These are phyloP conservation scores for Leucopsar rothschildi DNA, from an alignment of 2,113 vertebrate genomes.

Conservation along the genomic window DNA sequence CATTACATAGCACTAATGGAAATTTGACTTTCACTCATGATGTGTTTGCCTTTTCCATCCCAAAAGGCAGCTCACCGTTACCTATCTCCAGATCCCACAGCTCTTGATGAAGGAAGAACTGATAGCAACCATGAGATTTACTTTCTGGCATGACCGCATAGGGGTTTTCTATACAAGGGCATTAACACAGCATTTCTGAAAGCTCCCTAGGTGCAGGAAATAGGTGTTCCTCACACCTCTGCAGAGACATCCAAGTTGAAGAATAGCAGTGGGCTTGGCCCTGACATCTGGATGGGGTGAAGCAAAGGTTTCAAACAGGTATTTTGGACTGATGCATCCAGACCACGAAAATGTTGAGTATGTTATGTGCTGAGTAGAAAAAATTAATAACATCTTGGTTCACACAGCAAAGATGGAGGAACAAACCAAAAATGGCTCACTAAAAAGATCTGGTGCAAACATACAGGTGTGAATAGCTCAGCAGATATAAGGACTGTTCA, in stretches of 20 bases:
- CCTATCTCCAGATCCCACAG: background rate
- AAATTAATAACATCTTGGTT: background rate
- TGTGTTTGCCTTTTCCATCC: constrained; percentile 13
- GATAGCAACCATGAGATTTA: background rate
- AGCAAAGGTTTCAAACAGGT: background rate
- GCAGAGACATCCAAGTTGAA: background rate
- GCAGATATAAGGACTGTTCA: background rate
- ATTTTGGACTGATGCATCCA: background rate
- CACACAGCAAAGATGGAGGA: background rate
- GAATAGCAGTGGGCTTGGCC: background rate
- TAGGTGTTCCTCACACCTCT: background rate
- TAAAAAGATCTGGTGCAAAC: background rate
- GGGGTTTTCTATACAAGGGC: background rate
- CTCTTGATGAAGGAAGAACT: background rate
- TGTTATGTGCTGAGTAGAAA: background rate
- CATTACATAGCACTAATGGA: constrained; percentile 44
- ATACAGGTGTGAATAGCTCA: background rate
- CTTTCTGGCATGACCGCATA: background rate
- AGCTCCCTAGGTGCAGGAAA: background rate
- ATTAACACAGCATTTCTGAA: background rate
- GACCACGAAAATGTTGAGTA: background rate
- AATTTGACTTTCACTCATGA: constrained; percentile 25
- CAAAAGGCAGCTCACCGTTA: background rate
- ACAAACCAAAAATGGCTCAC: background rate
- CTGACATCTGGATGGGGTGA: background rate